Evolutionary conservation across 2,113 vertebrate species (phyloP).

Genomic region (Lasiurus borealis): DNA sequence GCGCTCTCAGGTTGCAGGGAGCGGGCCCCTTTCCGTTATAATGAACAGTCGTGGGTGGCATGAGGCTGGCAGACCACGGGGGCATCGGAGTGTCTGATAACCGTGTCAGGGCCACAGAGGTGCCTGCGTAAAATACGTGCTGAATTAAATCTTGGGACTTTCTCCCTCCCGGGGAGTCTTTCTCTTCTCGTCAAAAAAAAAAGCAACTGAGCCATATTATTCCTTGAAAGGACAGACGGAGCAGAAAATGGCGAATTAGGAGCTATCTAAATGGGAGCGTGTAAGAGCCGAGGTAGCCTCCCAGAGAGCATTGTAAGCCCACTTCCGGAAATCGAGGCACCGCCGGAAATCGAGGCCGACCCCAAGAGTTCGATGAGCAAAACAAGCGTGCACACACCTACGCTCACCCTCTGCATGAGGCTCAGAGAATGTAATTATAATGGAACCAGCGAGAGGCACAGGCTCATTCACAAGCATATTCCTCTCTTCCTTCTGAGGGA

Average conservation of each 20-base stretch:
- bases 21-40: constrained; percentile 43
- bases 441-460: fast-evolving
- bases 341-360: not conserved
- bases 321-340: not conserved
- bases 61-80: not conserved
- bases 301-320: not conserved
- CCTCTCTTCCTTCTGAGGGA: not conserved
- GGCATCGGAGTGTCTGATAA: constrained; percentile 25
- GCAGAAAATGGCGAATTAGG: not conserved
- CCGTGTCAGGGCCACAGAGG: not conserved
- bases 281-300: not conserved
- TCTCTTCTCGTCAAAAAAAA: not conserved
- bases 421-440: not conserved
- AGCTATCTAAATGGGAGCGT: not conserved
- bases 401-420: fast-evolving
- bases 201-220: not conserved
- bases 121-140: not conserved
- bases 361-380: not conserved
- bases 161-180: not conserved
- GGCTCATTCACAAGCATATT: fast-evolving
- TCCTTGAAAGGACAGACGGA: not conserved
- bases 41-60: constrained; percentile 77
- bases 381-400: not conserved
- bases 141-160: not conserved
- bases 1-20: constrained; percentile 73